phyloP scores from a whole-genome alignment of 2,888 invertebrate genomes.

The Aplocera efformata region DNA sequence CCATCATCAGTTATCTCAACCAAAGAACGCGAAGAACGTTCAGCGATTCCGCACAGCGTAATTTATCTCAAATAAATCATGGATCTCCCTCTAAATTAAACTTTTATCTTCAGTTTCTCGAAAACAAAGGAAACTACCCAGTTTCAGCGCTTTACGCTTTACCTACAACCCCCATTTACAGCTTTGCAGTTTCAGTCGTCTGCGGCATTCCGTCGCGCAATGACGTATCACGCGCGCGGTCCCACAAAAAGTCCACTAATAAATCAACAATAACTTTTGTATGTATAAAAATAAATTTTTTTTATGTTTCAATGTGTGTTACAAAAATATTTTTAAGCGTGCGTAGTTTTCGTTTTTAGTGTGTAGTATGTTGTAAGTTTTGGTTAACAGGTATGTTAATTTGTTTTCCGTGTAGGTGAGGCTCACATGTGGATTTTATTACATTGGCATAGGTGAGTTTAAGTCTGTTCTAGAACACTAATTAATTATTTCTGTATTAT shows the following conservation, averaged over 20 bases:
- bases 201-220: conserved; percentile 46
- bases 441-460: conserved; percentile 8
- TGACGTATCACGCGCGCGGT: conserved; percentile 22
- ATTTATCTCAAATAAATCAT: no score
- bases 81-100: no score
- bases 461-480: not conserved
- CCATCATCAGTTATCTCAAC: no score
- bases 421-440: conserved; percentile 10
- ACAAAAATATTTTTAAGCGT: not conserved
- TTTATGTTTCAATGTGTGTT: not conserved
- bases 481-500: not conserved
- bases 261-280: conserved; percentile 15
- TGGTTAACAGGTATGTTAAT: conserved; percentile 6
- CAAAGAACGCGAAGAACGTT: no score
- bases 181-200: conserved; percentile 39
- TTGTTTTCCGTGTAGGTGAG: conserved; percentile 9
- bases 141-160: conserved; percentile 19
- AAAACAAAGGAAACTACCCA: conserved; percentile 2
- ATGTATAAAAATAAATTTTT: no score
- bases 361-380: conserved; percentile 8
- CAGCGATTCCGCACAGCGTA: no score
- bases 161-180: not conserved
- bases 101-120: not conserved
- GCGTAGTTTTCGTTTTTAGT: conserved; percentile 2
- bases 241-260: conserved; percentile 8